phyloP scores from a whole-genome alignment of 1,140 invertebrate species.

The Laupala kohalensis region DNA sequence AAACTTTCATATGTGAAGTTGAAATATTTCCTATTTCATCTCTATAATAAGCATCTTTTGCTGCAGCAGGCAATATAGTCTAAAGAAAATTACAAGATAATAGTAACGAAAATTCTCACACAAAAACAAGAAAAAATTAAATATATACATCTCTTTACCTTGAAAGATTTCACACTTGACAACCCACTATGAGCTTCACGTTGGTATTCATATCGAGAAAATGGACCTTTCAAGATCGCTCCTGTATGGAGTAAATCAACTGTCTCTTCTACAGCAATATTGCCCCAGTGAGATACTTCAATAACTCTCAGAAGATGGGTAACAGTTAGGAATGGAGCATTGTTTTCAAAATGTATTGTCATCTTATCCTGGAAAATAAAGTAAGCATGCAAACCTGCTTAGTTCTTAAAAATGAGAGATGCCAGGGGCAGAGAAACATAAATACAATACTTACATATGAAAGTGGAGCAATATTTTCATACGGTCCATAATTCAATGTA shows the following conservation, averaged over 20 bases:
- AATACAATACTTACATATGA: conserved; percentile 27
- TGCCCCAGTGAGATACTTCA: conserved; percentile 98
- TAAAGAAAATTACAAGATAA: conserved; percentile 21
- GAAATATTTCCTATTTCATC: conserved; percentile 99
- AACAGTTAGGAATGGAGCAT: conserved; percentile 86
- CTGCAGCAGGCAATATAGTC: conserved; percentile 80
- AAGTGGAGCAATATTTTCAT: conserved; percentile 53
- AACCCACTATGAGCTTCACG: conserved; percentile 71
- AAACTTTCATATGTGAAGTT: conserved; percentile 79
- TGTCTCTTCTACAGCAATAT: conserved; percentile 92
- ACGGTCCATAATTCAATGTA: conserved; percentile 76
- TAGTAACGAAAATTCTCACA: background rate
- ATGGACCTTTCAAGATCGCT: conserved; percentile 85
- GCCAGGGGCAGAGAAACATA: conserved; percentile 15
- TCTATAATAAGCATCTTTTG: conserved; percentile 83
- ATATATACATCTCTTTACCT: conserved; percentile 28
- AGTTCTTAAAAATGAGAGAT: conserved; percentile 16
- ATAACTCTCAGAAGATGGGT: conserved; percentile 72
- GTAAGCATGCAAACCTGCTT: background rate
- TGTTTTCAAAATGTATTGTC: conserved; percentile 89
- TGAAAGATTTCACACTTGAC: conserved; percentile 82
- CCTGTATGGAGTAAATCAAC: conserved; percentile 87
- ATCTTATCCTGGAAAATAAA: conserved; percentile 43
- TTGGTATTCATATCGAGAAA: conserved; percentile 91
- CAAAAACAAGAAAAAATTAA: too few species aligned